Evolutionary conservation across 2,888 invertebrate genomes (phyloP).

Genomic region (Drosophila limbata): DNA sequence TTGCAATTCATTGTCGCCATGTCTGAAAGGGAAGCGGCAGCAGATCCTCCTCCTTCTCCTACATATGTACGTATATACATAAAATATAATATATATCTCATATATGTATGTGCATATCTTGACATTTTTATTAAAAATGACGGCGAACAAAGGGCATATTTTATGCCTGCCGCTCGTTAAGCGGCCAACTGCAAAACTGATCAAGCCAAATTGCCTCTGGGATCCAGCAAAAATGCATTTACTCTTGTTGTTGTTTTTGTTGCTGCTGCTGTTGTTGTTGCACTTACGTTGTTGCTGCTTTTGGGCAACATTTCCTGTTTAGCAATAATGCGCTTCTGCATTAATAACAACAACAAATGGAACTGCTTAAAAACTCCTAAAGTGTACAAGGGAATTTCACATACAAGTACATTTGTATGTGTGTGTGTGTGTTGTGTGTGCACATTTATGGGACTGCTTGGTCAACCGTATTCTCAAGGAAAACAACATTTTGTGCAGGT

Average conservation of each 20-base stretch:
- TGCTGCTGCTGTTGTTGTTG: constrained; percentile 22
- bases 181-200: constrained; percentile 34
- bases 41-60: constrained; percentile 1
- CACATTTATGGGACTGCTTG: constrained; percentile 40
- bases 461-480: constrained; percentile 67
- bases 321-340: constrained; percentile 39
- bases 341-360: constrained; percentile 39
- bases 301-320: constrained; percentile 72
- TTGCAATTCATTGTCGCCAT: constrained; percentile 63
- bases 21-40: constrained; percentile 13
- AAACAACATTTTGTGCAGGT: constrained; percentile 56
- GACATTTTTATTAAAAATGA: constrained; percentile 77
- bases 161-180: constrained; percentile 74
- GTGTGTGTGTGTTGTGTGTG: constrained; percentile 1
- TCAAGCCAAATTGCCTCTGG: constrained; percentile 37
- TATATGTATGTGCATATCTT: constrained; percentile 35
- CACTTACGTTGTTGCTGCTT: constrained; percentile 26
- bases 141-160: constrained; percentile 70
- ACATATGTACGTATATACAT: not conserved
- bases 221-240: constrained; percentile 20
- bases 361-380: constrained; percentile 34
- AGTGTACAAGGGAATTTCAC: constrained; percentile 22
- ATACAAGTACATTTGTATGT: not conserved
- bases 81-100: not conserved
- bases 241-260: constrained; percentile 9